Evolutionary conservation across 2,888 invertebrate species (phyloP), one percentile per base, ranked within the genome.

Genomic region (Harmothoe impar): DNA sequence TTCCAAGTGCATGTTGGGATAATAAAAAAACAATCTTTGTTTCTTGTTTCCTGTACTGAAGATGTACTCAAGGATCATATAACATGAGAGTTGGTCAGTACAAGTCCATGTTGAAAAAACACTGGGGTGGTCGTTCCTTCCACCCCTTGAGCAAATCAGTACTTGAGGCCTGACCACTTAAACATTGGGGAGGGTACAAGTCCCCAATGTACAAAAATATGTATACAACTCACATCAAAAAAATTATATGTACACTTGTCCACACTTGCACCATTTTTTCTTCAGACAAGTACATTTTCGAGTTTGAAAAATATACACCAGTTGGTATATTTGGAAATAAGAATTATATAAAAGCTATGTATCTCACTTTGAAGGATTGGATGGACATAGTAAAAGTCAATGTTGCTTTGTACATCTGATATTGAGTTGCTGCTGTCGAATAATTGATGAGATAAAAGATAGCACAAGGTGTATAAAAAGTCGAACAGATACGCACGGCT

Each of bases 321-420:
- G 86, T 31, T 31, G 86, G 86, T 56, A 86, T 86, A 86, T 86
- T 86, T 86, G 86, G 86, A 86, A 86, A 86, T 86, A 86, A 86
- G 86, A 54, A 86, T 86, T 86, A 86, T 86, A 86, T 86, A 86
- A 86, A 86, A 86, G 86, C 86, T 86, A 86, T 86, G 56, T 86
- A 54, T 86, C 54, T 86, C 86, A 86, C 86, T 86, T 54, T 54
- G 54, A 86, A 86, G 56, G 86, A 86, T 86, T 43, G 86, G 86
- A 86, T 86, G 86, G 86, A 86, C 29, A 86, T 25, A 86, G 86
- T 86, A 86, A 86, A 86, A 86, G 86, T 86, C 86, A 86, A 31
- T 31, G 54, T 56, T 86, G 29, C 86, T 86, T 54, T 86, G 86
- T 86, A 86, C 86, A 86, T 25, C 52, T 86, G 86, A 54, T 86